A percentile compares a stretch with the other conserved stretches of the same genome.
Evolutionary conservation across 2,113 vertebrate genomes (phyloP).

Genomic region (Apodemus speciosus): DNA sequence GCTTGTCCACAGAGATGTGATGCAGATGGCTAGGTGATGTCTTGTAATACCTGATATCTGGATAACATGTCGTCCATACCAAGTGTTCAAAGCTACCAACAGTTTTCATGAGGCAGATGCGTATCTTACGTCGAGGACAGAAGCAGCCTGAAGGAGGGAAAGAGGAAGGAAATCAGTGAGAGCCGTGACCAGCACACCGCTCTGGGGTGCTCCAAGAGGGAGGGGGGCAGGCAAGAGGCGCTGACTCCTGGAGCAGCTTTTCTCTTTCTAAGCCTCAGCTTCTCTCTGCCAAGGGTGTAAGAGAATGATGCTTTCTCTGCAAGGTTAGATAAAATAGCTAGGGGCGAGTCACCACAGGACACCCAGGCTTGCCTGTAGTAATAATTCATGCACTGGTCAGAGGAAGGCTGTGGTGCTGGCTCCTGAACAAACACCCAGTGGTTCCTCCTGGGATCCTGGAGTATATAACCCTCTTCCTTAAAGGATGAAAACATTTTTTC

Average conservation of each 20-base stretch:
- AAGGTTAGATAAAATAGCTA: fast-evolving
- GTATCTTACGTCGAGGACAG: slow-evolving; percentile 90
- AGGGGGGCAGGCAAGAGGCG: no score
- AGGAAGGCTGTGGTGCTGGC: fast-evolving
- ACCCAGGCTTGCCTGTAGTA: fast-evolving
- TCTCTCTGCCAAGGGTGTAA: neutral
- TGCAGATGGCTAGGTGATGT: slow-evolving; percentile 87
- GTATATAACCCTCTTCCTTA: fast-evolving
- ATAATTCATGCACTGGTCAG: neutral
- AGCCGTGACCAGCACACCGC: neutral
- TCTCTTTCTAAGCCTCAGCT: neutral
- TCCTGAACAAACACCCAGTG: fast-evolving
- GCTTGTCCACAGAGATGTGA: slow-evolving; percentile 89
- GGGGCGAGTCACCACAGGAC: fast-evolving
- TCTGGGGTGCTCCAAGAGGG: no score
- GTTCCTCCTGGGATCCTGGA: neutral
- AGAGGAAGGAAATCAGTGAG: neutral
- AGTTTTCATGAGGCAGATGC: slow-evolving; percentile 88
- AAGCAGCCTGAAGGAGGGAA: slow-evolving; percentile 84
- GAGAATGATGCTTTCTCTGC: fast-evolving
- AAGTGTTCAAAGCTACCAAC: slow-evolving; percentile 83
- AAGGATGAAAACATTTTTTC: neutral
- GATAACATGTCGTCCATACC: slow-evolving; percentile 85
- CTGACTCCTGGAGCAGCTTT: fast-evolving
- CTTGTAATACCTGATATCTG: slow-evolving; percentile 87